A percentile compares a stretch with the other conserved stretches of the same genome.
Conservation (phyloP, 2,888 invertebrate genomes). For the Drosophila stalkeri region DNA sequence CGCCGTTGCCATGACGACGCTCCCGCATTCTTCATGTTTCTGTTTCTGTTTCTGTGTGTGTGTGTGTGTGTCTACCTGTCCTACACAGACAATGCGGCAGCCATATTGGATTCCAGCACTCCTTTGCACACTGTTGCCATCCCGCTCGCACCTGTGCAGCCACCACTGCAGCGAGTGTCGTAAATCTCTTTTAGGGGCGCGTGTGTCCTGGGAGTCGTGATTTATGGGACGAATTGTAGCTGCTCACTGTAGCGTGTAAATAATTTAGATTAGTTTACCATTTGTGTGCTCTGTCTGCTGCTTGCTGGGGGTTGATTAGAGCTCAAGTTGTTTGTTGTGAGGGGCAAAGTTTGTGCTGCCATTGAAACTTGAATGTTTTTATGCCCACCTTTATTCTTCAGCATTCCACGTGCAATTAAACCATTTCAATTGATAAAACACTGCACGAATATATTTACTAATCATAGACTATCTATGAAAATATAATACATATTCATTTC, state of each 20-base stretch:
- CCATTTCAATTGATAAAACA: slow-evolving; percentile 1
- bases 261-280: slow-evolving; percentile 78
- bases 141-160: slow-evolving; percentile 56
- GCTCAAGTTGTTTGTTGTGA: slow-evolving; percentile 43
- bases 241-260: slow-evolving; percentile 78
- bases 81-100: slow-evolving; percentile 68
- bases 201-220: slow-evolving; percentile 80
- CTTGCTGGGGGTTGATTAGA: slow-evolving; percentile 61
- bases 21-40: slow-evolving; percentile 23
- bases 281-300: slow-evolving; percentile 46
- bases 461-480: not conserved
- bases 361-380: slow-evolving; percentile 35
- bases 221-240: slow-evolving; percentile 78
- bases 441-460: not conserved
- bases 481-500: not conserved
- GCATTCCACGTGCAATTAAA: slow-evolving; percentile 9
- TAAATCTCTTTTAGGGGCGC: slow-evolving; percentile 81
- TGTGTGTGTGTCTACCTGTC: slow-evolving; percentile 69
- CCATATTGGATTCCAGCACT: slow-evolving; percentile 84
- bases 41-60: slow-evolving; percentile 20
- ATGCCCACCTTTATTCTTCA: slow-evolving; percentile 21
- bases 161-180: slow-evolving; percentile 60
- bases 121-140: slow-evolving; percentile 60
- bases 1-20: slow-evolving; percentile 71
- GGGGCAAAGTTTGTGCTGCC: slow-evolving; percentile 12